Conservation (phyloP, 2,888 invertebrate species). For the Listrodromus nycthemerus region DNA sequence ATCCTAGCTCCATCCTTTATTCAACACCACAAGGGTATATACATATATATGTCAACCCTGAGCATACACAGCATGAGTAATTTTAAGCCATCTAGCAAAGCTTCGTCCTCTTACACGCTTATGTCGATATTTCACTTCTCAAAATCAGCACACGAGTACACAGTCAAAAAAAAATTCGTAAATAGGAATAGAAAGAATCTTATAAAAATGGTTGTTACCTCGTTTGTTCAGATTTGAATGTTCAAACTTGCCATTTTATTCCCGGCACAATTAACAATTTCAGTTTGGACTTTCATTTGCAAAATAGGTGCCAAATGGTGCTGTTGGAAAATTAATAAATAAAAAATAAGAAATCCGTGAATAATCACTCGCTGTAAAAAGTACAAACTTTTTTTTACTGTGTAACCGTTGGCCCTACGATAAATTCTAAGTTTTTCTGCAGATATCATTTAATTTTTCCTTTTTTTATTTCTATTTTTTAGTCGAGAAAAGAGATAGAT, state of each 20-base stretch:
- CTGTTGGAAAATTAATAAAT: too few species aligned
- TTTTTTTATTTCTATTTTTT: background rate
- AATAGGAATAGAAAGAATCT: background rate
- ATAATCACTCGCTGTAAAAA: too few species aligned
- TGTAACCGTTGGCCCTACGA: background rate
- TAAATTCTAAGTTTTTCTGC: conserved; percentile 5
- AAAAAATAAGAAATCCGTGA: too few species aligned
- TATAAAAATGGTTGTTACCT: too few species aligned
- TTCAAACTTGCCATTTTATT: too few species aligned
- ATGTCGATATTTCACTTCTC: conserved; percentile 35
- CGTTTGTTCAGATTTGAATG: too few species aligned
- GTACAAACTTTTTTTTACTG: too few species aligned
- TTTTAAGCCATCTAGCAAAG: conserved; percentile 31
- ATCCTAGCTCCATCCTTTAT: conserved; percentile 4
- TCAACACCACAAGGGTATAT: conserved; percentile 38
- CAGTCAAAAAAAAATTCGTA: too few species aligned
- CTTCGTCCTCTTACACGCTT: conserved; percentile 57
- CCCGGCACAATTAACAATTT: too few species aligned
- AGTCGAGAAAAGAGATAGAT: conserved; percentile 38
- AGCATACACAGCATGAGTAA: conserved; percentile 48
- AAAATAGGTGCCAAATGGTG: too few species aligned
- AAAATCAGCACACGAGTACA: conserved; percentile 23
- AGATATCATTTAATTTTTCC: conserved; percentile 10
- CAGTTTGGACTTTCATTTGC: too few species aligned
- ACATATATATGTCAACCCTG: conserved; percentile 38